phyloP scores from a whole-genome alignment of 1,140 invertebrate species.

The Parapsyche elsis region DNA sequence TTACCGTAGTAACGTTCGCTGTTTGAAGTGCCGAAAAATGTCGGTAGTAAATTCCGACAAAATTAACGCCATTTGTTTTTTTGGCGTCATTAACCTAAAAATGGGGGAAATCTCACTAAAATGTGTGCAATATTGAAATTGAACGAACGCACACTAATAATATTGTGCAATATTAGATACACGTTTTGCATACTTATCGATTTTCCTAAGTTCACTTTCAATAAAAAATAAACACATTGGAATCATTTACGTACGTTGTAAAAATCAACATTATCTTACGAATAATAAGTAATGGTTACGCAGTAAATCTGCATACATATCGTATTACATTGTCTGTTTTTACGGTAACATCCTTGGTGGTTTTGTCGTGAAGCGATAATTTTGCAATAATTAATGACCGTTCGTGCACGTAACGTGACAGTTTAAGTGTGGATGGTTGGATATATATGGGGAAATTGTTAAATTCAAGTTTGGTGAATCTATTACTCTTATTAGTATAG shows the following conservation, averaged over 20 bases:
- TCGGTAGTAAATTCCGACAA: conserved; percentile 49
- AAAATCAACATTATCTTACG: too few relatives aligned
- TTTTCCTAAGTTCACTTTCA: too few relatives aligned
- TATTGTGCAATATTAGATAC: too few relatives aligned
- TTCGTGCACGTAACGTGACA: neutral
- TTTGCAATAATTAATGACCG: conserved; percentile 13
- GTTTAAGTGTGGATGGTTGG: neutral
- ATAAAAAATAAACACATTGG: too few relatives aligned
- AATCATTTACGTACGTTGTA: too few relatives aligned
- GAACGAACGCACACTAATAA: too few relatives aligned
- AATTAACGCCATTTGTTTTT: conserved; percentile 42
- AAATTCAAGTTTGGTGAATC: too few relatives aligned
- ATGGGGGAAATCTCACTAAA: neutral
- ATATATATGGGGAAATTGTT: too few relatives aligned
- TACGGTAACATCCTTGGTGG: neutral
- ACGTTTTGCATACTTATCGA: too few relatives aligned
- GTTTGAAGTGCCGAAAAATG: conserved; percentile 49
- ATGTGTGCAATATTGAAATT: too few relatives aligned
- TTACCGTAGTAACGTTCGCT: conserved; percentile 5
- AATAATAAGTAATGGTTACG: neutral
- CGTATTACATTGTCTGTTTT: neutral
- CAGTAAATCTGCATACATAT: neutral
- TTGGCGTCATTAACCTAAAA: neutral
- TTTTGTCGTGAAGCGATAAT: conserved; percentile 8
- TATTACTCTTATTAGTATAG: too few relatives aligned